These are phyloP conservation scores for Calycopis cecrops DNA, from an alignment of 1,140 invertebrate species.

Conservation along the genomic window DNA sequence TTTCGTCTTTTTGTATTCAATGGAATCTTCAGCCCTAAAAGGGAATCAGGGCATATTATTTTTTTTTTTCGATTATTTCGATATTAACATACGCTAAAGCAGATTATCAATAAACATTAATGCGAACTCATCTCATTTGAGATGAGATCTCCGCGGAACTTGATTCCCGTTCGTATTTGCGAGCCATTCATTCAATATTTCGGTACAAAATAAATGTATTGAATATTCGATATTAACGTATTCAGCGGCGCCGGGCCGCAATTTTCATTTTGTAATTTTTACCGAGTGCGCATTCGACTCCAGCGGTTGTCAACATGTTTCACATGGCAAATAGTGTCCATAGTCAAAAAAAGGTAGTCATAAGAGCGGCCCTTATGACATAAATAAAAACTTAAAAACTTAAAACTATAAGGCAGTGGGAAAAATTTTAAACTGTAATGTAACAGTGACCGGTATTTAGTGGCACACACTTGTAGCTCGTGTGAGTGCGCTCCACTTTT, in stretches of 20 bases:
- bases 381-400: too few species aligned
- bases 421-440: too few species aligned
- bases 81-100: slow-evolving; percentile 26
- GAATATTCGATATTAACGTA: slow-evolving; percentile 74
- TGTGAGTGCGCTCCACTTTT: too few species aligned
- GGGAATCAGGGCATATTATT: too few species aligned
- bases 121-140: slow-evolving; percentile 57
- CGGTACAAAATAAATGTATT: slow-evolving; percentile 70
- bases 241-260: slow-evolving; percentile 66
- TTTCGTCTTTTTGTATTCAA: too few species aligned
- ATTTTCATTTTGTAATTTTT: slow-evolving; percentile 75
- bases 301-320: slow-evolving; percentile 41
- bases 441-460: too few species aligned
- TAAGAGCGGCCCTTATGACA: too few species aligned
- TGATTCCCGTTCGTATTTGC: slow-evolving; percentile 60
- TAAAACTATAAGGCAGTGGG: too few species aligned
- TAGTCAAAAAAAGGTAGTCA: too few species aligned
- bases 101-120: slow-evolving; percentile 57
- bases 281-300: slow-evolving; percentile 54
- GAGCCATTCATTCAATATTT: slow-evolving; percentile 67
- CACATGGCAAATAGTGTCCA: neutral
- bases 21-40: too few species aligned
- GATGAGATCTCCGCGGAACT: slow-evolving; percentile 60
- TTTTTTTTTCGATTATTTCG: too few species aligned
- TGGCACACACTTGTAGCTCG: too few species aligned